Percentiles rank a stretch among this genome's conserved stretches.
These are phyloP conservation scores for Rhinogobius similis DNA, from an alignment of 2,113 vertebrate genomes.

Conservation along the genomic window DNA sequence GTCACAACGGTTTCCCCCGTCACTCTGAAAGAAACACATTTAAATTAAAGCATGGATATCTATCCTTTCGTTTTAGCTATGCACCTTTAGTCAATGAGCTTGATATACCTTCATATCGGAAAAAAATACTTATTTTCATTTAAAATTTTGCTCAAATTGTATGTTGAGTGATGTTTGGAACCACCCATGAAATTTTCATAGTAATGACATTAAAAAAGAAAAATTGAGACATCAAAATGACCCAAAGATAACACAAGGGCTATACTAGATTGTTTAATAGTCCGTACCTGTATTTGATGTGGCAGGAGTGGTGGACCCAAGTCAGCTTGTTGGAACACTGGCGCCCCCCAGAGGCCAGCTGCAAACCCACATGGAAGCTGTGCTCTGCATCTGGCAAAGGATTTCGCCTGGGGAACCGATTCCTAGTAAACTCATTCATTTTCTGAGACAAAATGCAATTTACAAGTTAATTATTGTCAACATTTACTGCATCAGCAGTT, in stretches of 20 bases:
- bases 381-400: constrained; percentile 88
- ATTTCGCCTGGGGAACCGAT: constrained; percentile 88
- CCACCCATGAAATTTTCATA: no score
- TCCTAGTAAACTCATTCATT: constrained; percentile 87
- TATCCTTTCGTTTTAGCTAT: no score
- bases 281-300: constrained; percentile 88
- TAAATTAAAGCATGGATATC: background rate
- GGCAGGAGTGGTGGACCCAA: constrained; percentile 98
- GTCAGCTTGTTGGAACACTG: constrained; percentile 92
- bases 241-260: no score
- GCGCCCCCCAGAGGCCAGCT: constrained; percentile 89
- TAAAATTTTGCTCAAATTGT: no score
- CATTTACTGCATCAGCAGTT: background rate
- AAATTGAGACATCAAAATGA: no score
- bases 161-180: no score
- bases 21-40: constrained; percentile 74
- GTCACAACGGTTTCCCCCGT: constrained; percentile 93
- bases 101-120: no score
- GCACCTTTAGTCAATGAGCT: no score
- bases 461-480: background rate
- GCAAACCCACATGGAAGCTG: constrained; percentile 92
- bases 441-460: constrained; percentile 75
- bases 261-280: no score
- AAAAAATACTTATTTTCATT: no score
- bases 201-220: no score